Evolutionary conservation across 2,113 vertebrate species (phyloP).

Genomic region (Cnemophilus loriae): DNA sequence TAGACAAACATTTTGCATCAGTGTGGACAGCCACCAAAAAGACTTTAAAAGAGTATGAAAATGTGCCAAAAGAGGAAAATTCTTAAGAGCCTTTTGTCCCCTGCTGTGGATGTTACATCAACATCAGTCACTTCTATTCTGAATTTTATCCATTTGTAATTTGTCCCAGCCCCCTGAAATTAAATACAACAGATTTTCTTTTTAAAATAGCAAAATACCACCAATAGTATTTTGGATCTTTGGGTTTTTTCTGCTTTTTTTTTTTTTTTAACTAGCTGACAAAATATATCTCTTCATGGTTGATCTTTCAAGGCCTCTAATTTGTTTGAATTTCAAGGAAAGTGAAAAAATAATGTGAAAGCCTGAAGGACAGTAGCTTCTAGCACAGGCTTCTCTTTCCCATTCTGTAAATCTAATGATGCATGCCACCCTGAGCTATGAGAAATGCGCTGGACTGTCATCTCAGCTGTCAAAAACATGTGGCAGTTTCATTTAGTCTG

Average conservation of each 20-base stretch:
- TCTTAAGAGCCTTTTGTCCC: not conserved
- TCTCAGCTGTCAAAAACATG: not conserved
- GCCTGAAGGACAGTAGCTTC: not conserved
- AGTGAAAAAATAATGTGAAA: not conserved
- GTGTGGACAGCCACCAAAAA: not conserved
- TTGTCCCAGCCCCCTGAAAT: not conserved
- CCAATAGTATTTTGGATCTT: not conserved
- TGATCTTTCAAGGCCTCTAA: slow-evolving; percentile 7
- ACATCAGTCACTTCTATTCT: not conserved
- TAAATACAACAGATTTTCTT: not conserved
- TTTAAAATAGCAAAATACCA: not conserved
- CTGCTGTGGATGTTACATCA: not conserved
- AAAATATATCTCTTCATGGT: not conserved
- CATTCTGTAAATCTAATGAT: slow-evolving; percentile 1
- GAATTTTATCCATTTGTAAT: not conserved
- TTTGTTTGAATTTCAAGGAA: not conserved
- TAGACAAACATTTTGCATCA: not conserved
- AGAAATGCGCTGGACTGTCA: not conserved
- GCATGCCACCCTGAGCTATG: not conserved
- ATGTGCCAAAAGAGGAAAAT: not conserved
- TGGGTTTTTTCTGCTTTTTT: not conserved
- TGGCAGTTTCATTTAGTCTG: not conserved
- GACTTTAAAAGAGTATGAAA: not conserved
- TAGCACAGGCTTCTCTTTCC: not conserved
- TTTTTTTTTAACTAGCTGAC: not conserved